Evolutionary conservation across 1,140 invertebrate genomes (phyloP).

Genomic region (Polypedilum vanderplanki): DNA sequence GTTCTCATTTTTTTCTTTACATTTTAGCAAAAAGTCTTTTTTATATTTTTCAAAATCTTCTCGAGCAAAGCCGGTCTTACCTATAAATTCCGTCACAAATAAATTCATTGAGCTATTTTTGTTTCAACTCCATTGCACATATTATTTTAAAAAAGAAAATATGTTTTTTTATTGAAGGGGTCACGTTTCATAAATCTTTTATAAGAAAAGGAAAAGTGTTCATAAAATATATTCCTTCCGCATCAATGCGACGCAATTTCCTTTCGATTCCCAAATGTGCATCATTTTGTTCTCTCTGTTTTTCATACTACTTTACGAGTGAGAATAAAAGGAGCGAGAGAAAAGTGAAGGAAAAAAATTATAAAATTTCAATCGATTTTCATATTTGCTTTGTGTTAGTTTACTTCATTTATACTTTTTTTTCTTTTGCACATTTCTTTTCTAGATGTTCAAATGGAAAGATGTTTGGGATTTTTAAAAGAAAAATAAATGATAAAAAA

Average conservation of each 20-base stretch:
- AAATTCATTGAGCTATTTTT: neutral
- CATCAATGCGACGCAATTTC: conserved; percentile 16
- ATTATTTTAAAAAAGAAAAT: neutral
- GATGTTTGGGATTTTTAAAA: neutral
- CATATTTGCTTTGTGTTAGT: neutral
- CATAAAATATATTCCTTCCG: neutral
- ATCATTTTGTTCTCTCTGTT: neutral
- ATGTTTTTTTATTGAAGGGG: neutral
- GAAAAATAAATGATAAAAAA: no score
- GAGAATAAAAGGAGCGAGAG: no score
- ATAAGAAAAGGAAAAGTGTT: no score
- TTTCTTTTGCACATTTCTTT: neutral
- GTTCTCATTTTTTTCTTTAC: conserved; percentile 18
- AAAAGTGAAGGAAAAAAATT: neutral
- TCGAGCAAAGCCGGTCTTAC: neutral
- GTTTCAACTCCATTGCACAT: neutral
- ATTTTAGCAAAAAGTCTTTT: conserved; percentile 20
- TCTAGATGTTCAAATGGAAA: neutral
- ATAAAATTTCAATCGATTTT: conserved; percentile 25
- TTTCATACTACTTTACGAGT: no score
- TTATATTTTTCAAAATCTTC: neutral
- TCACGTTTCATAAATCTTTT: conserved; percentile 1
- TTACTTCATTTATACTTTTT: neutral
- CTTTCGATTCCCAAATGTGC: conserved; percentile 12
- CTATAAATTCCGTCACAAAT: neutral